Conservation (phyloP, 2,888 invertebrate genomes). For the Diaprepes abbreviatus region DNA sequence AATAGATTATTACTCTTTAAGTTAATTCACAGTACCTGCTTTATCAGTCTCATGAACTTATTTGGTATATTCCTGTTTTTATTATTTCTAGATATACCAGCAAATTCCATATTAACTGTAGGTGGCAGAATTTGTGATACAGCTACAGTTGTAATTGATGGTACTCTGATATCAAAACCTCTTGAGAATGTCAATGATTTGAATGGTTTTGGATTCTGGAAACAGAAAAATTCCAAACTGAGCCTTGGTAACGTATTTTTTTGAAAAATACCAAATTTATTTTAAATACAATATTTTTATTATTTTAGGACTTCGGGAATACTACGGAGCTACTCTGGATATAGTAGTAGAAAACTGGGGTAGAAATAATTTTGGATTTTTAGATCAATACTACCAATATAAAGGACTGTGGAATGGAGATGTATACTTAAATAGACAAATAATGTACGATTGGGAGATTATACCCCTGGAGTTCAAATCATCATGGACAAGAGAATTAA, state of each 20-base stretch:
- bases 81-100: constrained; percentile 52
- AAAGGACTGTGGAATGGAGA: constrained; percentile 65
- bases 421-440: constrained; percentile 62
- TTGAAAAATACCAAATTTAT: too few species aligned
- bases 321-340: constrained; percentile 62
- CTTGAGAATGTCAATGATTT: constrained; percentile 58
- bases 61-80: constrained; percentile 27
- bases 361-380: constrained; percentile 73
- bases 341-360: constrained; percentile 84
- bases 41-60: too few species aligned
- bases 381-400: constrained; percentile 64
- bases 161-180: constrained; percentile 61
- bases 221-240: constrained; percentile 57
- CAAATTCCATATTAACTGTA: constrained; percentile 60
- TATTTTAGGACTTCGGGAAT: constrained; percentile 21
- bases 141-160: constrained; percentile 68
- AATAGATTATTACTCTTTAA: too few species aligned
- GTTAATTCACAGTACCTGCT: too few species aligned
- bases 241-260: too few species aligned
- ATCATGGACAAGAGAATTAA: constrained; percentile 62
- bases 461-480: constrained; percentile 69
- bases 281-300: too few species aligned
- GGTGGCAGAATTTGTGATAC: constrained; percentile 67
- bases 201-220: constrained; percentile 67
- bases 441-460: constrained; percentile 65